A percentile compares a stretch with the other conserved stretches of the same genome.
These are phyloP conservation scores for Leptobrachium ailaonicum DNA, from an alignment of 2,113 vertebrate genomes.

Conservation along the genomic window DNA sequence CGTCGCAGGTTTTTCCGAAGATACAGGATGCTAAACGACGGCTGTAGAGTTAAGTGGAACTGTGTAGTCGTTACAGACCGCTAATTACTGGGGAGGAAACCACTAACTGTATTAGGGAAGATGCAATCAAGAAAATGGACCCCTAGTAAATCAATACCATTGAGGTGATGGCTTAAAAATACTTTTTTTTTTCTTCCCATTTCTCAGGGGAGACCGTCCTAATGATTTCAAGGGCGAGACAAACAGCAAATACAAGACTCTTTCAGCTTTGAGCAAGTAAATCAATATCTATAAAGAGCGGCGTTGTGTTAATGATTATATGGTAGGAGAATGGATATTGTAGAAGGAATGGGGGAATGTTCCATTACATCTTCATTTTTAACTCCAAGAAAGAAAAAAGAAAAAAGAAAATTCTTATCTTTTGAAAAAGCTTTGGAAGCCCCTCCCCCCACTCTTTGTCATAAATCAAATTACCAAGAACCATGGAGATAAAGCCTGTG, in stretches of 20 bases:
- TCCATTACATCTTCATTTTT: constrained; percentile 19
- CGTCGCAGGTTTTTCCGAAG: background rate
- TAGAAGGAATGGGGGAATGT: background rate
- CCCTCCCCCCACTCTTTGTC: constrained; percentile 2
- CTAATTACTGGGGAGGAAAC: constrained; percentile 57
- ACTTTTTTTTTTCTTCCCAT: constrained; percentile 55
- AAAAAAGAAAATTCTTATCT: constrained; percentile 26
- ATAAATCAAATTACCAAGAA: constrained; percentile 60
- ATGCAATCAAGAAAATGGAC: constrained; percentile 65
- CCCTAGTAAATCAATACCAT: constrained; percentile 52
- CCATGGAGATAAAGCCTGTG: constrained; percentile 47
- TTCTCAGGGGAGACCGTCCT: constrained; percentile 52
- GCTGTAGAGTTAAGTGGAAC: constrained; percentile 42
- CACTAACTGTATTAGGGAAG: constrained; percentile 62
- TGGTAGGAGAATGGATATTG: background rate
- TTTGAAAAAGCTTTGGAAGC: constrained; percentile 43
- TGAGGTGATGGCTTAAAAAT: constrained; percentile 54
- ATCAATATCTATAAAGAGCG: background rate
- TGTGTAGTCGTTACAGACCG: constrained; percentile 60
- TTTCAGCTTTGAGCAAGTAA: constrained; percentile 40
- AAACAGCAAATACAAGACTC: constrained; percentile 27
- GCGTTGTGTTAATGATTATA: constrained; percentile 27
- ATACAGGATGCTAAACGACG: background rate
- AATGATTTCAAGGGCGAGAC: constrained; percentile 50
- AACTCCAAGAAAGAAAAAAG: background rate